These are phyloP conservation scores for Larimichthys polyactis DNA, from an alignment of 2,113 vertebrate species.

Conservation along the genomic window DNA sequence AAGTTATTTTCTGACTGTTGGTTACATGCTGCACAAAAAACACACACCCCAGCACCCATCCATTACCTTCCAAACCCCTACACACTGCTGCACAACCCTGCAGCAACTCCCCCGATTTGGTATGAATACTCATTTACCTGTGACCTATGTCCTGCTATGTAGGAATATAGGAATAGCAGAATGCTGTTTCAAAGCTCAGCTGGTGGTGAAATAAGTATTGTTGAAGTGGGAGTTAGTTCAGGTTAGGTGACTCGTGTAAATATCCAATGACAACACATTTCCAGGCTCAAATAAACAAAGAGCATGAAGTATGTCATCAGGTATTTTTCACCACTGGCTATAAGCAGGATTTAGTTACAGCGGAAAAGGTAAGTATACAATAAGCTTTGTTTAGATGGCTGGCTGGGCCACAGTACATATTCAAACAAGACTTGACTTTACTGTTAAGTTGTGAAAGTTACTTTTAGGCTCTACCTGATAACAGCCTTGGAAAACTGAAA, in stretches of 20 bases:
- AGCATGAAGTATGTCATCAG: conserved; percentile 18
- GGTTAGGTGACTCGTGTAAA: conserved; percentile 19
- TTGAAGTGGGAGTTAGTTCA: not conserved
- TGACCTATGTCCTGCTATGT: not conserved
- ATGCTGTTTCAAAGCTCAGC: not conserved
- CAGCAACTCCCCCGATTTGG: no score
- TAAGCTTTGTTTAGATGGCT: conserved; percentile 36
- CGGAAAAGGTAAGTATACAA: not conserved
- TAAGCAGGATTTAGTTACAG: conserved; percentile 39
- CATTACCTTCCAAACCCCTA: no score
- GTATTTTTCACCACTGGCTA: conserved; percentile 22
- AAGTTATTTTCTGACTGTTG: no score
- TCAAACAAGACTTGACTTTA: conserved; percentile 11
- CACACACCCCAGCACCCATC: no score
- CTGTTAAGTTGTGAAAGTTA: conserved; percentile 10
- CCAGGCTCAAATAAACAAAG: conserved; percentile 26
- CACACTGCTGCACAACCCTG: no score
- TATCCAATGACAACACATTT: conserved; percentile 39
- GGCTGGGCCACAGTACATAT: conserved; percentile 7
- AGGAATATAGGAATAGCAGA: not conserved
- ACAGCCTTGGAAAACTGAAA: not conserved
- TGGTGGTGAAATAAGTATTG: not conserved
- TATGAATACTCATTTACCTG: no score
- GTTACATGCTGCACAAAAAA: no score
- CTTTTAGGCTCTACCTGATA: not conserved